Evolutionary conservation across 2,888 invertebrate species (phyloP), one percentile per base, ranked within the genome.

Genomic region (Chirona hameri): DNA sequence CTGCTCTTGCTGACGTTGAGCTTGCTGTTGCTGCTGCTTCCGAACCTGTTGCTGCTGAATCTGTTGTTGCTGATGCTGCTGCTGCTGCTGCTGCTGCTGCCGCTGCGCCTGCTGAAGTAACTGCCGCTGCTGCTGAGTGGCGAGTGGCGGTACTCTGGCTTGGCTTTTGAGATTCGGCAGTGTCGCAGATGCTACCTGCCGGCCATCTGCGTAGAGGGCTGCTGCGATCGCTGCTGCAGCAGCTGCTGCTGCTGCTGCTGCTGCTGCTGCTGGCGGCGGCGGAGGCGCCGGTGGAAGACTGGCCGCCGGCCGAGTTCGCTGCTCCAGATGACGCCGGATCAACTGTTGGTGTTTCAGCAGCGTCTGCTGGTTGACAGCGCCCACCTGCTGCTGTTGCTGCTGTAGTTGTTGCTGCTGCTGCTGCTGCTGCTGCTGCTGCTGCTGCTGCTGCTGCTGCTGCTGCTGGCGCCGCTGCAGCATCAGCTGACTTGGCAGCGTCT

Each of bases 341-440:
- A 76, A 39, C 76, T 76, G 76, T 39, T 76, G 76, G 76, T 76
- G 76, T 39, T 39, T 76, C 76, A 27, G 76, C 76, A 76, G 76
- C 39, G 39, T 76, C 39, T 76, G 39, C 76, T 39, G 31, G 39
- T 29, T 76, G 1, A 39, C 76, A 9, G 76, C 12, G 39, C 1
- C 31, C 1, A 39, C 31, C 39, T 2, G 12, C 39, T 24, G 31
- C 21, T 39, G 76, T 39, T 72, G 72, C 18, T 31, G 29, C 14
- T 72, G 72, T 31, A 18, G 72, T 65, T 27, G 65, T n/a, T 65
- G 27, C 4, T 27, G n/a, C 7, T 65, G 65, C 65, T 65, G n/a
- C 65, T n/a, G 27, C 27, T 65, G 65, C 65, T 65, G 65, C 65
- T 65, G 65, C 27, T 65, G 65, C 65, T 65, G 65, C 27, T 65